Evolutionary conservation across 2,113 vertebrate species (phyloP), one percentile per base, ranked within the genome.

Genomic region (Bubo scandiacus): DNA sequence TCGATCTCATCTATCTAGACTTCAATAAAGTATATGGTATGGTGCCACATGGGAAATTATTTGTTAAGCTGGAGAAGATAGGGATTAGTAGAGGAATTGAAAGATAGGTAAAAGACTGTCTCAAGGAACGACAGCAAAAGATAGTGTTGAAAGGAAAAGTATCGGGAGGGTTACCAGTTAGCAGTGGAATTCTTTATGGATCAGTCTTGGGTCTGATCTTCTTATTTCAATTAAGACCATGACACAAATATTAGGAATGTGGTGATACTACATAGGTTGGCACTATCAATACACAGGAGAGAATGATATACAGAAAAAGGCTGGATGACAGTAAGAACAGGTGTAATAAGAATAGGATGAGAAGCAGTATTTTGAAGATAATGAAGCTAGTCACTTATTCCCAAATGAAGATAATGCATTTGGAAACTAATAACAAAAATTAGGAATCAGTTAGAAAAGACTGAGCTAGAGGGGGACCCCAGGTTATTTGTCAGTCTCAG

Each of bases 1-100:
- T 94, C 30, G 29, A 66, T 96, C 81, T 87, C 94, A 85, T 91
- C 90, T 91, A 88, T 90, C 85, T 70, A 51, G 81, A 75, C 92
- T 92, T 84, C 12, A 1, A 87, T 92, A 88, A 95, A 91, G 61
- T 5, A 0, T 57, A 52, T 73, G 74, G 78, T 90, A 73, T 77
- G 62, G 79, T 86, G 90, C 87, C 94, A 95, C 93, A 90, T 94
- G 92, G 92, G 94, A 96, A 96, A 94, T 96, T 72, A 96, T 93
- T 94, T 94, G 92, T 86, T 97, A 96, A 96, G 81, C 90, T 96
- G 87, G 40, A 88, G 85, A 90, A 96, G 90, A 96, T 94, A 93
- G 92, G 94, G 96, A 97, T 96, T 97, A 96, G 93, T 77, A 86
- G 36, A 87, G 91, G 66, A 96, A 95, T 29, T 93, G 94, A 96